Base-by-base conservation (phyloP, 2,888 invertebrate genomes). In the Serrognathus titanus region DNA sequence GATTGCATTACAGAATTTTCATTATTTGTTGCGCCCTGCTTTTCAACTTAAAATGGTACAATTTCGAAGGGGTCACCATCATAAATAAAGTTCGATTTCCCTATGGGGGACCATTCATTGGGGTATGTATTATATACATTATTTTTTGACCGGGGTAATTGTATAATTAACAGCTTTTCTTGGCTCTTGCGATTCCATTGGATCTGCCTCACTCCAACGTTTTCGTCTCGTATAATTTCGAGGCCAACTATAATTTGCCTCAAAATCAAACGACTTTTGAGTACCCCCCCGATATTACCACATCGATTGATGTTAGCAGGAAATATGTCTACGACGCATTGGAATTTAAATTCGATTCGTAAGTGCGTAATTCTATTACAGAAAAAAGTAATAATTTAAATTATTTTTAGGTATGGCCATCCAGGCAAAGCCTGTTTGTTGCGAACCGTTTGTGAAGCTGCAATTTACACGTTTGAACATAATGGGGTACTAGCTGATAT, bases 221-320 rank as follows among this genome's bases (percentile, higher is more conserved):
- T 7, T 88, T 86, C 66, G 77, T 88, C 48, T 87, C 88, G 0
- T 87, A 86, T 71, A 88, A 88, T 76, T 87, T 88, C 69, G 88
- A 88, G 68, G 82, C 85, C 0, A 86, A 84, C 71, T 89, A 86
- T 75, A 77, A 75, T 45, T 71, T 84, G 2, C 82, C 87, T 0
- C 79, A 71, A 8, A 86, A 86, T 66, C 79, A 67, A 8, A 75
- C 73, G 49, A 66, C 70, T 43, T 69, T 68, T 39, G 66, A 57
- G 9, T 64, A 61, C 54, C 63, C 63, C 37, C 65, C 65, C 3
- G 58, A 59, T 40, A 57, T 65, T 36, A 31, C 59, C 5, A 40
- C 58, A 12, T 59, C 61, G n/a, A 46, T 55, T 10, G 50, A 53
- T 11, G 57, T 63, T 8, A 60, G 48, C 13, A 55, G 64, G 39